Percentiles rank a stretch among this genome's conserved stretches.
phyloP scores from a whole-genome alignment of 2,113 vertebrate genomes.

The Ranitomeya imitator region DNA sequence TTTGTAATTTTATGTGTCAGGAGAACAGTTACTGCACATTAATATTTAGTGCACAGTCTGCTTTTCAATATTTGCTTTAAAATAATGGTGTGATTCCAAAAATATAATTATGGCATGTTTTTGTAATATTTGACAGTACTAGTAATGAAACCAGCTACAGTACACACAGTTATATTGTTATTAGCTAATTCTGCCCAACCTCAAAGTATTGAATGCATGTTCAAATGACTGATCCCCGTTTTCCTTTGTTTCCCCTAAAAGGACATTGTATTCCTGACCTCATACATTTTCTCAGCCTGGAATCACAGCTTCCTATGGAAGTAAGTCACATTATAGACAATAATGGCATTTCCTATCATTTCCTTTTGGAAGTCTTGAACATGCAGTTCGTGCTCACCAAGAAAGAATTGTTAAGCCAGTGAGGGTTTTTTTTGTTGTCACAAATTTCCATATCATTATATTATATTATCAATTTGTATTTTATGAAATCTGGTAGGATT shows the following conservation, averaged over 20 bases:
- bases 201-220: neutral
- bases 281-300: slow-evolving; percentile 19
- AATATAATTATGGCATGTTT: no score
- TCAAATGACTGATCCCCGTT: neutral
- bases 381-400: neutral
- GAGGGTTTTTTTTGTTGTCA: no score
- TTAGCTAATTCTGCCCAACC: neutral
- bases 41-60: neutral
- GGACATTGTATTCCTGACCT: slow-evolving; percentile 9
- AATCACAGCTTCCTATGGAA: slow-evolving; percentile 45
- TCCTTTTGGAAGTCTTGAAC: slow-evolving; percentile 24
- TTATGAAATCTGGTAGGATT: no score
- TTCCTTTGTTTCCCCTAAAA: neutral
- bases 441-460: no score
- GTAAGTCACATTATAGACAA: slow-evolving; percentile 31
- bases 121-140: no score
- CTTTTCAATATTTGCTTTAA: neutral
- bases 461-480: no score
- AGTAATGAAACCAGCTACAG: neutral
- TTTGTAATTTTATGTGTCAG: neutral
- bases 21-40: neutral
- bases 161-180: neutral
- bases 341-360: slow-evolving; percentile 42
- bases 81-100: no score
- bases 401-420: neutral